phyloP scores from a whole-genome alignment of 1,140 invertebrate genomes.

The Drosophila aff. region DNA sequence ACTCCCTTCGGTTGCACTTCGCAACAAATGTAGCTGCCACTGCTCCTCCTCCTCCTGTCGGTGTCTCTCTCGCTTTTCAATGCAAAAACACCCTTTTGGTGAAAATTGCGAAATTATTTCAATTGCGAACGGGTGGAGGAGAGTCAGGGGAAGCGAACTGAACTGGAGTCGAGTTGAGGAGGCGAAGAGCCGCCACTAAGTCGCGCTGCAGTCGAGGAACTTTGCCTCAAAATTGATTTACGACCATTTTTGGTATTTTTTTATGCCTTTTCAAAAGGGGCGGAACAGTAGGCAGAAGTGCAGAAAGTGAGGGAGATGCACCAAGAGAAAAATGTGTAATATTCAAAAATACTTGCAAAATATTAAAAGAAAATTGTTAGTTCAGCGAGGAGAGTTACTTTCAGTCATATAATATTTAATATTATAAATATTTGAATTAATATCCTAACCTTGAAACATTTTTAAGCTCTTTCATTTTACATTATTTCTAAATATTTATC shows the following conservation, averaged over 20 bases:
- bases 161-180: conserved; percentile 4
- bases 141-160: neutral
- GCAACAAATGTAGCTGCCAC: conserved; percentile 29
- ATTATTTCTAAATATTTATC: neutral
- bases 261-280: conserved; percentile 29
- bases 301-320: conserved; percentile 6
- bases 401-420: too few relatives aligned
- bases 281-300: neutral
- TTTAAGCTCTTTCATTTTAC: neutral
- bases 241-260: conserved; percentile 57
- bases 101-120: conserved; percentile 33
- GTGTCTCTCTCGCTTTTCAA: conserved; percentile 11
- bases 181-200: conserved; percentile 29
- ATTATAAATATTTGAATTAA: neutral
- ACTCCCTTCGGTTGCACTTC: conserved; percentile 17
- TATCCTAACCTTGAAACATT: neutral
- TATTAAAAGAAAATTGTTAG: neutral
- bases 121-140: neutral
- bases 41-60: neutral
- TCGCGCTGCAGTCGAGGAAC: conserved; percentile 36
- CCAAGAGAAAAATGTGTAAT: neutral
- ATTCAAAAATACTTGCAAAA: neutral
- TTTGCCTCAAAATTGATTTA: conserved; percentile 74
- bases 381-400: neutral
- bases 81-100: conserved; percentile 44